Evolutionary conservation across 2,113 vertebrate species (phyloP).

Genomic region (Alouatta palliata): DNA sequence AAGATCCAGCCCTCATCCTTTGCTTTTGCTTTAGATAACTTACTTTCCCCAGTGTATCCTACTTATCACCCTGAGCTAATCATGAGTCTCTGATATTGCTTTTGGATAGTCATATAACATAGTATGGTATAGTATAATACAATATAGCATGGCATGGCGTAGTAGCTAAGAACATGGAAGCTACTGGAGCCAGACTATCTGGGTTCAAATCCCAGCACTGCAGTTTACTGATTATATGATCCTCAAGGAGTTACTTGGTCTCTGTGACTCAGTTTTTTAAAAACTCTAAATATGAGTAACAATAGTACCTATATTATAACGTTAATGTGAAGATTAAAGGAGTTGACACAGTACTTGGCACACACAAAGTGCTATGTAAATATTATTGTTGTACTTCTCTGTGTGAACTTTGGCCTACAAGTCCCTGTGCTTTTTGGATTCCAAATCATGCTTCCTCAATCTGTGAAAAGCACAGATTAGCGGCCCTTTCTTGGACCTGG

Average conservation of each 20-base stretch:
- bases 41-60: background rate
- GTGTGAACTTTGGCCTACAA: too few species aligned
- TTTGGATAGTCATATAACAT: background rate
- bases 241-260: background rate
- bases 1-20: background rate
- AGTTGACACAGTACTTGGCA: background rate
- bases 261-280: background rate
- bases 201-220: background rate
- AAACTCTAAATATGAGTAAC: background rate
- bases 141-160: background rate
- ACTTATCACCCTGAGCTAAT: background rate
- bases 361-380: background rate
- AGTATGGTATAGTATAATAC: background rate
- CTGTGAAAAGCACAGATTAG: background rate
- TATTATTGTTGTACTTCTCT: background rate
- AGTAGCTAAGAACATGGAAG: background rate
- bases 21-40: background rate
- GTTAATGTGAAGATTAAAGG: background rate
- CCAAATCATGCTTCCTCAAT: background rate
- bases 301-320: background rate
- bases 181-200: background rate
- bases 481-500: background rate
- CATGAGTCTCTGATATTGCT: background rate
- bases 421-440: background rate
- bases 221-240: background rate